phyloP scores from a whole-genome alignment of 1,140 invertebrate species.

The Monomorium pharaonis region DNA sequence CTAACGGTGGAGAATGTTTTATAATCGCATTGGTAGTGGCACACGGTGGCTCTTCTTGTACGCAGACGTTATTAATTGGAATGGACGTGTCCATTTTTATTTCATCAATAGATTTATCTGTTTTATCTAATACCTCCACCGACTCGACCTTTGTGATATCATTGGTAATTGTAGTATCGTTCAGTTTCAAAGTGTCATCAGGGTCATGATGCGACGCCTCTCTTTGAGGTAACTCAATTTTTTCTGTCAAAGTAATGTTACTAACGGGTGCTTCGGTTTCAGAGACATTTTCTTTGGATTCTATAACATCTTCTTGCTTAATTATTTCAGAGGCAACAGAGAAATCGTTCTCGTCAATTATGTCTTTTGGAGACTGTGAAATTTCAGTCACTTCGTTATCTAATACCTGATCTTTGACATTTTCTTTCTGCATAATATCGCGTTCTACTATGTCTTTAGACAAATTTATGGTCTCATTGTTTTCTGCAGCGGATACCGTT shows the following conservation, averaged over 20 bases:
- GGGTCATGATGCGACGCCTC: not conserved
- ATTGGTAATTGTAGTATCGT: not conserved
- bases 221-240: constrained; percentile 34
- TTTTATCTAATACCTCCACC: not conserved
- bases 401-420: not conserved
- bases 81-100: not conserved
- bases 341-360: not conserved
- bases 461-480: not conserved
- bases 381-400: not conserved
- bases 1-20: not conserved
- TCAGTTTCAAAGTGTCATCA: not conserved
- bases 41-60: constrained; percentile 7
- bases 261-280: not conserved
- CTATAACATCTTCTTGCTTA: not conserved
- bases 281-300: not conserved
- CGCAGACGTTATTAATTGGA: not conserved
- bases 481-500: not conserved
- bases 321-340: not conserved
- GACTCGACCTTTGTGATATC: not conserved
- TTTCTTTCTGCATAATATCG: not conserved
- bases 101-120: not conserved
- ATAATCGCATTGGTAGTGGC: constrained; percentile 49
- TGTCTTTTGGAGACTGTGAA: not conserved
- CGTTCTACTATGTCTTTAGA: not conserved
- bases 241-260: not conserved